Conservation (phyloP, 2,113 vertebrate genomes). For the Speoplatyrhinus poulsoni region DNA sequence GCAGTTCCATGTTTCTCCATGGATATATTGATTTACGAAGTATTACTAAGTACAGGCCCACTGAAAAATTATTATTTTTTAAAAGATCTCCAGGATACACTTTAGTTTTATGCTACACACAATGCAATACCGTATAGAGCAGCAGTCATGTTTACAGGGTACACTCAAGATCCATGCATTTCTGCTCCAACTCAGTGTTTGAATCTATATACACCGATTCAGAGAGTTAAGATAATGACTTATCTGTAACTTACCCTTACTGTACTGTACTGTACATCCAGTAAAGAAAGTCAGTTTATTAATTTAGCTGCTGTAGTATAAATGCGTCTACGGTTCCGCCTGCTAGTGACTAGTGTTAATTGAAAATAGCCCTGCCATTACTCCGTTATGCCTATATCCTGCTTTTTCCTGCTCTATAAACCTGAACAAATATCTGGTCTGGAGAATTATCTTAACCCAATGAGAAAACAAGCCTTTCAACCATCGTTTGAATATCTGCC, state of each 20-base stretch:
- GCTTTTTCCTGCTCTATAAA: constrained; percentile 63
- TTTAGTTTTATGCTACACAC: background rate
- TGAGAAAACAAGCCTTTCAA: too few species aligned
- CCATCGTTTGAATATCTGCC: too few species aligned
- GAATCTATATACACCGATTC: too few species aligned
- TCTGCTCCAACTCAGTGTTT: too few species aligned
- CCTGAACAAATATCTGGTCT: constrained; percentile 42
- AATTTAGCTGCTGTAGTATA: constrained; percentile 41
- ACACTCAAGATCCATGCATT: background rate
- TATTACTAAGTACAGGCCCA: constrained; percentile 50
- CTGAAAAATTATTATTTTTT: constrained; percentile 31
- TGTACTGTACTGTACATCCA: constrained; percentile 9
- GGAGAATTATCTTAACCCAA: constrained; percentile 42
- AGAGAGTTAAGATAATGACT: too few species aligned
- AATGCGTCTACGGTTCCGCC: constrained; percentile 17
- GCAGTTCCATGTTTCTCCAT: constrained; percentile 35
- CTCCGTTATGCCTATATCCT: constrained; percentile 55
- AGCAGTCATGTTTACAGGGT: background rate
- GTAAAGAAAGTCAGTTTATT: constrained; percentile 37
- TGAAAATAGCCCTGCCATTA: constrained; percentile 48
- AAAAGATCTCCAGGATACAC: background rate
- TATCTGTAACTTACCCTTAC: too few species aligned
- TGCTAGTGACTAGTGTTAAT: constrained; percentile 45
- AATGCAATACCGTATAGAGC: background rate
- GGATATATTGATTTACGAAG: constrained; percentile 60